A percentile compares a stretch with the other conserved stretches of the same genome.
Conservation (phyloP, 2,797 vertebrate genomes). For the Antennarius maculatus region DNA sequence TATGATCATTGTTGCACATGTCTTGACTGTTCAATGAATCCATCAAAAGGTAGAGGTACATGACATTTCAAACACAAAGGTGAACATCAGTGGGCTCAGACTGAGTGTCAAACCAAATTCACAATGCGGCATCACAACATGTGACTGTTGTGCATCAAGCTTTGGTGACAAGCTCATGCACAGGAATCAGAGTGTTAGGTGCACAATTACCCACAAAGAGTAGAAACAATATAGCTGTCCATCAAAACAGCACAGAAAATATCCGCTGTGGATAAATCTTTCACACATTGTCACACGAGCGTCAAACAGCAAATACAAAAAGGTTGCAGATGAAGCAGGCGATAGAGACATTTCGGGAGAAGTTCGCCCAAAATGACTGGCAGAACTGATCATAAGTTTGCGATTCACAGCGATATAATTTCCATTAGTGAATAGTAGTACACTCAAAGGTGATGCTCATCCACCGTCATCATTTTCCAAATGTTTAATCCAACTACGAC, state of each 20-base stretch:
- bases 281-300: neutral
- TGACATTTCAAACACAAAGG: conserved; percentile 44
- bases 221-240: conserved; percentile 28
- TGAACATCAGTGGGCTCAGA: conserved; percentile 24
- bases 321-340: conserved; percentile 11
- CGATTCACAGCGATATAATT: conserved; percentile 57
- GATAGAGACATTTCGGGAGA: conserved; percentile 17
- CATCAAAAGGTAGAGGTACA: conserved; percentile 19
- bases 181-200: conserved; percentile 26
- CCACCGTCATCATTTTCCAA: conserved; percentile 69
- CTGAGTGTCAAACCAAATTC: conserved; percentile 19
- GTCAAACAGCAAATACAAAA: conserved; percentile 16
- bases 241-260: conserved; percentile 22
- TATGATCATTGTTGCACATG: conserved; percentile 14
- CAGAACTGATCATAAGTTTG: conserved; percentile 49
- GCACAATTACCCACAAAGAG: conserved; percentile 37
- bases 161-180: conserved; percentile 25
- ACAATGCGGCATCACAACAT: conserved; percentile 19
- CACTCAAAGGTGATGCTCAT: conserved; percentile 58
- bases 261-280: neutral
- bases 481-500: conserved; percentile 75
- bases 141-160: conserved; percentile 5
- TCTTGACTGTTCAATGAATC: conserved; percentile 32
- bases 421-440: conserved; percentile 56
- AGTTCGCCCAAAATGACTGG: conserved; percentile 19